These are phyloP conservation scores for Drosophila orosa DNA, from an alignment of 1,140 invertebrate genomes.

Conservation along the genomic window DNA sequence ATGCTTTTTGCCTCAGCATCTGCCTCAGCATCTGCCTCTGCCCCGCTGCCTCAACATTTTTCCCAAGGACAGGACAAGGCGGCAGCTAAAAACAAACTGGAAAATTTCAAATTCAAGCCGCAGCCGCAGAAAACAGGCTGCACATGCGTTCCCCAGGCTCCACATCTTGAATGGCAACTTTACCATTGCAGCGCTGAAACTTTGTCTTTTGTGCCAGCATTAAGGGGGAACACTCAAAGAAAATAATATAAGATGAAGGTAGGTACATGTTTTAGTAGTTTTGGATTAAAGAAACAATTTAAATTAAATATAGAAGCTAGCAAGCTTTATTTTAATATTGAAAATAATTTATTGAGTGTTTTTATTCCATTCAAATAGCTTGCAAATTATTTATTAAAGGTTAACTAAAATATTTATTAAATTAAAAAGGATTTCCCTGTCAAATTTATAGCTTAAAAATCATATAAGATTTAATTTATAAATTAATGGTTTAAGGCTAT, in stretches of 20 bases:
- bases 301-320: too few relatives aligned
- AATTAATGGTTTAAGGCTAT: background rate
- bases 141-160: constrained; percentile 69
- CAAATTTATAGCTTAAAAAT: background rate
- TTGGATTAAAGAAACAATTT: background rate
- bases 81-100: constrained; percentile 59
- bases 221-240: constrained; percentile 11
- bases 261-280: background rate
- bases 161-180: constrained; percentile 46
- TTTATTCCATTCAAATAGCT: background rate
- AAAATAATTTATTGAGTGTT: background rate
- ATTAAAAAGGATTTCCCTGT: background rate
- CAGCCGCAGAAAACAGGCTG: constrained; percentile 70
- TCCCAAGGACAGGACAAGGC: constrained; percentile 38
- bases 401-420: background rate
- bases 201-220: constrained; percentile 66
- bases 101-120: constrained; percentile 78
- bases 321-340: background rate
- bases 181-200: constrained; percentile 56
- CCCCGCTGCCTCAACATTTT: constrained; percentile 21
- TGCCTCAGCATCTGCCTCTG: background rate
- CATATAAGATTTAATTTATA: too few relatives aligned
- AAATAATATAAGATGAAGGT: background rate
- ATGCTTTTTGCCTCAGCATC: constrained; percentile 46
- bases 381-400: too few relatives aligned